Percentiles rank a stretch among this genome's conserved stretches.
These are phyloP conservation scores for Megaceryle maxima DNA, from an alignment of 2,113 vertebrate genomes.

Conservation along the genomic window DNA sequence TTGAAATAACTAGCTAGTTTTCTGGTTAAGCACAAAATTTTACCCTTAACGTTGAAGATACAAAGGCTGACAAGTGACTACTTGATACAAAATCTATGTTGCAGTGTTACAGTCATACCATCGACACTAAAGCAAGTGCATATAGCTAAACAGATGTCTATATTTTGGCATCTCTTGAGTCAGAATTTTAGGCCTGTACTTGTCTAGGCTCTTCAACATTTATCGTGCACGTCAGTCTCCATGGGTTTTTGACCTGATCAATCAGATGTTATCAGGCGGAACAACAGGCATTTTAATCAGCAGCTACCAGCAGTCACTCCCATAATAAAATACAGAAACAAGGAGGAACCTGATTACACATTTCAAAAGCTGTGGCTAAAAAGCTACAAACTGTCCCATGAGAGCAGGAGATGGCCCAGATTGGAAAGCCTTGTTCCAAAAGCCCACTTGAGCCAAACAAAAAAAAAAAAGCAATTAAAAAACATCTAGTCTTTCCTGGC, in stretches of 20 bases:
- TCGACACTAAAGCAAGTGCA: rapidly evolving
- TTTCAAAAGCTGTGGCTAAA: background rate
- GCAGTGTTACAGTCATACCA: background rate
- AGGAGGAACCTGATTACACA: background rate
- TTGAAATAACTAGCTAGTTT: background rate
- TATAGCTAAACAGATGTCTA: background rate
- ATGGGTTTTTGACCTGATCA: background rate
- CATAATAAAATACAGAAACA: background rate
- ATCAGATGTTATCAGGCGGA: background rate
- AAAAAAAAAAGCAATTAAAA: background rate
- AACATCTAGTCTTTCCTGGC: background rate
- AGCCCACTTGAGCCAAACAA: background rate
- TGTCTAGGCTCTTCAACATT: background rate
- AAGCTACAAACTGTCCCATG: background rate
- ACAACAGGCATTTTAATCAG: background rate
- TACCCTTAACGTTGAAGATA: background rate
- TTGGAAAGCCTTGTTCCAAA: background rate
- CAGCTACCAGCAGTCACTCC: background rate
- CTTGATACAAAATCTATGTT: rapidly evolving
- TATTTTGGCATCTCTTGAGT: background rate
- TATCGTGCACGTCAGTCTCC: background rate
- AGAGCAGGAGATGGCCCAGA: background rate
- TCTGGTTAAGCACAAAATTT: background rate
- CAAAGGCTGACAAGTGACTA: background rate
- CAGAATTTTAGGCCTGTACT: background rate